Base-by-base conservation (phyloP, 2,113 vertebrate genomes). In the Excalfactoria chinensis region DNA sequence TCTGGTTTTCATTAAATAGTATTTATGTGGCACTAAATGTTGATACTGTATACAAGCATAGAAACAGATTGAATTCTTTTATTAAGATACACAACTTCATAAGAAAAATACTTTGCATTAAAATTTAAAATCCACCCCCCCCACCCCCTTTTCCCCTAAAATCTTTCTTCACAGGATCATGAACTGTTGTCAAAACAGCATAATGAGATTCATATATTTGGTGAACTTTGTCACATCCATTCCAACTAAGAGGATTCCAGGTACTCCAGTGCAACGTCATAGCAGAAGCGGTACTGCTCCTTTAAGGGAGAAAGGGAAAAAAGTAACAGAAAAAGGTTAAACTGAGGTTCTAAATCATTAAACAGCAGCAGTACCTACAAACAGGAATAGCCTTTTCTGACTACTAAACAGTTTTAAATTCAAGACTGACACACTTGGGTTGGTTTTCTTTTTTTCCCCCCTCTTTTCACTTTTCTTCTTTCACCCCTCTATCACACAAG, bases 251-350 rank as follows among this genome's bases (percentile, higher is more conserved):
- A 99, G 4, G 98, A 98, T 90, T 99, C 99, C 82, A 99, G 98
- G 96, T 99, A 99, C 95, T 99, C 99, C 98, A 99, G 95, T 0
- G 99, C 98, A 63, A 99, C 98, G 48, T 99, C 99, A 1, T 99
- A 99, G 97, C 99, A 99, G 98, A 99, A 99, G n/a, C 99, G 98
- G 93, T 99, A 99, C 91, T 99, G 99, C 84, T 99, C 99, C 99
- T 99, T 95, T 60, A 67, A 91, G 25, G 18, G 17, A 2, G 3
- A 25, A 83, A 70, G 67, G 30, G 66, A 78, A 30, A 70, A 28
- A 35, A 41, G 26, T 40, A 19, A 58, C 51, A 73, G 10, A 74
- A 64, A 64, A 20, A 32, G 19, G 43, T 68, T 76, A 84, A 43
- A 63, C 43, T 41, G 76, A 59, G 49, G 37, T 64, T 78, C 40